phyloP scores from a whole-genome alignment of 2,797 vertebrate species.

The Crocidura indochinensis region DNA sequence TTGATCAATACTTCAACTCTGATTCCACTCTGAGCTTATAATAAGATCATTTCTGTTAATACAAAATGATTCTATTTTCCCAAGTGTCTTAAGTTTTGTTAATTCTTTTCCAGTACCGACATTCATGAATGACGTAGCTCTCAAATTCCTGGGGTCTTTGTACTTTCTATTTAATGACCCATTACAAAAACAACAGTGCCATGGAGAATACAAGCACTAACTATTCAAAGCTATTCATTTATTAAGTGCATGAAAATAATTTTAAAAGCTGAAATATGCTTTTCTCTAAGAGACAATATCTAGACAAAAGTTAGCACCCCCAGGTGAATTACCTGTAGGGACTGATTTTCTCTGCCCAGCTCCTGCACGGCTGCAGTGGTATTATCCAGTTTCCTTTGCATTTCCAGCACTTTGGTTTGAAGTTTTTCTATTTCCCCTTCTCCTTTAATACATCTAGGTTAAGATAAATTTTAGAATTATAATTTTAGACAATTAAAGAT shows the following conservation, averaged over 20 bases:
- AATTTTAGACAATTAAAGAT: neutral
- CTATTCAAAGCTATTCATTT: constrained; percentile 10
- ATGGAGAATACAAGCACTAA: neutral
- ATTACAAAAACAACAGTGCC: neutral
- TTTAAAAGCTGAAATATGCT: neutral
- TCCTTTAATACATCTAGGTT: constrained; percentile 95
- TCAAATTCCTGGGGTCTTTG: neutral
- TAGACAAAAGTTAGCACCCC: rapidly evolving
- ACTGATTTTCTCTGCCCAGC: constrained; percentile 98
- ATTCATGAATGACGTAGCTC: neutral
- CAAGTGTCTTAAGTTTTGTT: neutral
- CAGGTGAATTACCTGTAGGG: constrained; percentile 94
- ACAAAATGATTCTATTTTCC: neutral
- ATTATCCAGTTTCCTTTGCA: constrained; percentile 97
- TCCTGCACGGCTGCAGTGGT: constrained; percentile 99
- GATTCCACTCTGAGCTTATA: neutral
- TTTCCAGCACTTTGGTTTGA: constrained; percentile 95
- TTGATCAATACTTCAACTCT: neutral
- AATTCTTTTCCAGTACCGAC: constrained; percentile 3
- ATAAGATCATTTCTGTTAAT: neutral
- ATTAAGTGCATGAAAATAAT: neutral
- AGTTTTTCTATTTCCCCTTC: constrained; percentile 98
- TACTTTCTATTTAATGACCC: constrained; percentile 20
- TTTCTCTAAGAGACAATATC: constrained; percentile 23
- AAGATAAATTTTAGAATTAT: neutral